These are phyloP conservation scores for Andrena camellia DNA, from an alignment of 2,888 invertebrate genomes.

Conservation along the genomic window DNA sequence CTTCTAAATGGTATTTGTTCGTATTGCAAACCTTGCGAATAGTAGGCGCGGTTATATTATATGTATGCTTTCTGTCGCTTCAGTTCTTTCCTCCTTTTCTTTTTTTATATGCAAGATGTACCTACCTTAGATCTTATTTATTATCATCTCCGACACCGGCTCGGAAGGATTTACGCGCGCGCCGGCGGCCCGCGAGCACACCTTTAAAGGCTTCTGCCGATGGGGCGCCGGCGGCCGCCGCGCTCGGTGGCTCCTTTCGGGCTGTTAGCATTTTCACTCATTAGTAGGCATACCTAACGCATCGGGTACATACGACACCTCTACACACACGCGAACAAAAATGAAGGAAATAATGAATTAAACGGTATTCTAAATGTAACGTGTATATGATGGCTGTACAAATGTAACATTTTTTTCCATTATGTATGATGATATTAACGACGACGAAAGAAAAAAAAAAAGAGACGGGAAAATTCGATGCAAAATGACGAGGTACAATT, in stretches of 20 bases:
- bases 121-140: slow-evolving; percentile 78
- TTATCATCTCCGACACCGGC: slow-evolving; percentile 72
- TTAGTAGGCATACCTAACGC: slow-evolving; percentile 74
- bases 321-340: slow-evolving; percentile 56
- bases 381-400: slow-evolving; percentile 86
- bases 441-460: slow-evolving; percentile 69
- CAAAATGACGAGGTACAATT: slow-evolving; percentile 69
- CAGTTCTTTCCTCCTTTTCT: slow-evolving; percentile 63
- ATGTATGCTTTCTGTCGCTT: slow-evolving; percentile 76
- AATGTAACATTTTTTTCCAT: slow-evolving; percentile 86
- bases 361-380: slow-evolving; percentile 84
- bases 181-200: slow-evolving; percentile 64
- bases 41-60: slow-evolving; percentile 78
- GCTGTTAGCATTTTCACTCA: slow-evolving; percentile 78
- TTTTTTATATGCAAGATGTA: slow-evolving; percentile 68
- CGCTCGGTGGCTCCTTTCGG: slow-evolving; percentile 75
- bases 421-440: slow-evolving; percentile 82
- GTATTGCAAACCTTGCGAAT: slow-evolving; percentile 72
- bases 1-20: slow-evolving; percentile 77
- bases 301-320: slow-evolving; percentile 62
- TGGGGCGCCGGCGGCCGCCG: slow-evolving; percentile 72
- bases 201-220: slow-evolving; percentile 13
- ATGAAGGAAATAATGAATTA: slow-evolving; percentile 81
- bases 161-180: slow-evolving; percentile 70
- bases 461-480: slow-evolving; percentile 71